Base-by-base conservation (phyloP, 2,888 invertebrate species). In the Drosophila robusta region DNA sequence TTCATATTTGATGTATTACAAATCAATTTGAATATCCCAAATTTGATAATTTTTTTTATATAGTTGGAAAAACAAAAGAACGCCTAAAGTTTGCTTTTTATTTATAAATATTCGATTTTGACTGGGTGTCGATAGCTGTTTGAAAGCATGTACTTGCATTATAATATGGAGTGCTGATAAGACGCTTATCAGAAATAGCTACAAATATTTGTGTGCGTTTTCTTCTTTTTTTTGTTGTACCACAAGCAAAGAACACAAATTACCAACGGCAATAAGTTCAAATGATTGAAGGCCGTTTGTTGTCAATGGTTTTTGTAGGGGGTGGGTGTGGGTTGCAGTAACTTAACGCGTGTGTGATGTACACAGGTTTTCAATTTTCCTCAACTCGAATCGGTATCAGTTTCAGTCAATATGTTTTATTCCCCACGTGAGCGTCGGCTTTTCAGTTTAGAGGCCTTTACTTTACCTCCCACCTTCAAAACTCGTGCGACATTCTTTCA, bases 81-180 rank as follows among this genome's bases (percentile, higher is more conserved):
- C 2, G 22, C 18, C 18, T 3, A 4, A 0, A 29, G 26, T 29
- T 5, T 29, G 4, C 12, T 34, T 29, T 29, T 2, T 8, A 29
- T 29, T 29, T 29, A 9, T 2, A 29, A 12, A 12, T 12, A 5
- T 9, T 3, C 6, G n/a, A 14, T 18, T 32, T 36, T 4, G 41
- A 32, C 7, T 46, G 26, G 14, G 8, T 36, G 36, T 1, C 34
- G 26, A 38, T 22, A 26, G 29, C 7, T 58, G 52, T 42, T 26
- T 42, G 11, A 38, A 8, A 22, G 14, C 14, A 36, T 14, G 36
- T 44, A 46, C 26, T 26, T 38, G 42, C 18, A 44, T 64, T 32
- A 36, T 57, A 54, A 50, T 50, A 61, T 60, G 52, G 49, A 74
- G 71, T 56, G 52, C 71, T 61, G 71, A 72, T 72, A 72, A 61